phyloP scores from a whole-genome alignment of 2,113 vertebrate genomes.

The Ciconia maguari region DNA sequence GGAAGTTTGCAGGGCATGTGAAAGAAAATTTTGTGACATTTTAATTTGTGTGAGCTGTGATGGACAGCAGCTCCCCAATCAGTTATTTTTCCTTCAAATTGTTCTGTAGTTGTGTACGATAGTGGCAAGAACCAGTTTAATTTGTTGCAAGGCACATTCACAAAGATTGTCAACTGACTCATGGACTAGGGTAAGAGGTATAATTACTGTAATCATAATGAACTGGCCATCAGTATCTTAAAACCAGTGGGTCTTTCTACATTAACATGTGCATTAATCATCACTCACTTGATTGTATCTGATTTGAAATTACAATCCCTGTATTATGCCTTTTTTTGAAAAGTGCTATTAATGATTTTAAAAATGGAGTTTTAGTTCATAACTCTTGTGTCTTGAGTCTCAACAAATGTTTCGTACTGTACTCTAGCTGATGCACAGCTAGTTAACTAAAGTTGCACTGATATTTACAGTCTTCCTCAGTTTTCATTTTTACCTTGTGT shows the following conservation, averaged over 20 bases:
- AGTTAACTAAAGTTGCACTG: slow-evolving; percentile 8
- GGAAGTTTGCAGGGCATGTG: not conserved
- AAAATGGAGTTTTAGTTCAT: not conserved
- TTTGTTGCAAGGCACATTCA: not conserved
- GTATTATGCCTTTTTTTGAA: not conserved
- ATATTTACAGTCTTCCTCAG: not conserved
- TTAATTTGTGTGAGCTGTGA: not conserved
- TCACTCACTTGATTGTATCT: not conserved
- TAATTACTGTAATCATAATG: not conserved
- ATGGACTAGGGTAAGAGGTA: not conserved
- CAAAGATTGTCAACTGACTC: not conserved
- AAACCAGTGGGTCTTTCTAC: not conserved
- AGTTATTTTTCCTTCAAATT: not conserved
- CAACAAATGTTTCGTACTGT: not conserved
- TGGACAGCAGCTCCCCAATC: not conserved
- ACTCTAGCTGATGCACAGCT: slow-evolving; percentile 16
- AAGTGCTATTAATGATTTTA: not conserved
- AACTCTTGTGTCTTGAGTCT: not conserved
- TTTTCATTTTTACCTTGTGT: not conserved
- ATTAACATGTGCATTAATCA: not conserved
- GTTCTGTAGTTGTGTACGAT: not conserved
- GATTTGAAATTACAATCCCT: not conserved
- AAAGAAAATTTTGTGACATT: not conserved
- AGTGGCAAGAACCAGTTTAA: not conserved
- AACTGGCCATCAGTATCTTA: not conserved